These are phyloP conservation scores for Atethmia centrago DNA, from an alignment of 2,888 invertebrate genomes.

Conservation along the genomic window DNA sequence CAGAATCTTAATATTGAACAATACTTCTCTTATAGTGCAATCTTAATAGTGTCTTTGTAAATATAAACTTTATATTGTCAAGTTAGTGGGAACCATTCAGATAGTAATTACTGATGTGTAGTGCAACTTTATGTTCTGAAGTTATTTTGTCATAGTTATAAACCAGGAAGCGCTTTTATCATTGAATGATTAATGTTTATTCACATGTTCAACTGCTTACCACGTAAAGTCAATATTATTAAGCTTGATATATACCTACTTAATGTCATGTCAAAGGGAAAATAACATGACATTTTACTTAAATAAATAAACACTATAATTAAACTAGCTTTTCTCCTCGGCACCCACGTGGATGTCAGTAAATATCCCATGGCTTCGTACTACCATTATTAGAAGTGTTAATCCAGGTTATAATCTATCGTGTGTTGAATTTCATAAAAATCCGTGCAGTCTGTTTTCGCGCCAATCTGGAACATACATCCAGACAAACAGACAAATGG, in stretches of 20 bases:
- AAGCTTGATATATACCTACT: not conserved
- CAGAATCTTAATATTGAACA: no score
- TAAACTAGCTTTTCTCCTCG: no score
- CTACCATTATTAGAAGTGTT: no score
- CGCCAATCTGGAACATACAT: no score
- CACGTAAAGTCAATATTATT: slow-evolving; percentile 19
- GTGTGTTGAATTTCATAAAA: no score
- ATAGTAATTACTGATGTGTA: not conserved
- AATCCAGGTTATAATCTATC: no score
- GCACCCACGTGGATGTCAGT: no score
- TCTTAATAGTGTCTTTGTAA: no score
- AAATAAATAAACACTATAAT: not conserved
- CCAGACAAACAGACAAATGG: no score
- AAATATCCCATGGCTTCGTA: no score
- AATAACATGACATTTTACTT: not conserved
- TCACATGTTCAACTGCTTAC: slow-evolving; percentile 26
- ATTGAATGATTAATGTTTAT: slow-evolving; percentile 34
- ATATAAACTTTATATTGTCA: not conserved
- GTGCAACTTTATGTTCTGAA: not conserved
- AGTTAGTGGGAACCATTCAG: not conserved
- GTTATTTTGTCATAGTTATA: slow-evolving; percentile 21
- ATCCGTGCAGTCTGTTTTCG: no score
- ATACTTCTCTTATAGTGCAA: no score
- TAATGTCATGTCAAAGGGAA: not conserved
- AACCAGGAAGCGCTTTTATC: slow-evolving; percentile 50